Base-by-base conservation (phyloP, 2,888 invertebrate genomes). In the Ptychoptera albimana region DNA sequence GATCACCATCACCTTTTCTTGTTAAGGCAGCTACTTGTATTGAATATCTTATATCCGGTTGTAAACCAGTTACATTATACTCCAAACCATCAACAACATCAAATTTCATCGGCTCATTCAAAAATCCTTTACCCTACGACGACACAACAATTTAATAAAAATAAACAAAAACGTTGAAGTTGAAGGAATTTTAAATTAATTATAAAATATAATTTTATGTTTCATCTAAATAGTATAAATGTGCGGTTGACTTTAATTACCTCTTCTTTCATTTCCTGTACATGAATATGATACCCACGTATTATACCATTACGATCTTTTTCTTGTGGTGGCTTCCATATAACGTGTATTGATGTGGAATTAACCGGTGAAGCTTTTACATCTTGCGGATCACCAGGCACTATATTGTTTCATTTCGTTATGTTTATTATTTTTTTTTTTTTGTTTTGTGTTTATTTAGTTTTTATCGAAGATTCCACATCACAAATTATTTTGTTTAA, bases 1-100 rank as follows among this genome's bases (percentile, higher is more conserved):
- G 74, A 62, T 88, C 85, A 14, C 98, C 98, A 63, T 98, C 97
- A 37, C 98, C 98, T 64, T 92, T 92, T 50, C 93, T 75, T 4
- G 97, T 98, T 48, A 96, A 72, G 1, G 96, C 98, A 1, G 93
- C 93, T 46, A 97, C 92, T 70, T 92, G 88, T 46, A 94, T 82
- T 44, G 81, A 81, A 68, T 98, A 98, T 54, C 79, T 78, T 1
- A 97, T 93, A 59, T 97, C 94, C 4, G 98, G 94, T 63, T 94
- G 91, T 38, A 98, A 72, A 11, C 85, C 87, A 11, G 84, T 82
- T 43, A 94, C 79, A 60, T 88, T 89, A 54, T 82, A 73, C 59
- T 88, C 83, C 46, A 83, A 61, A 42, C 84, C 82, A 56, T 87
- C 86, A 55, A 83, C 76, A 14, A 91, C 84, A 63, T 91, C 87